phyloP scores from a whole-genome alignment of 2,888 invertebrate species.

The Nemapogon koenigi region DNA sequence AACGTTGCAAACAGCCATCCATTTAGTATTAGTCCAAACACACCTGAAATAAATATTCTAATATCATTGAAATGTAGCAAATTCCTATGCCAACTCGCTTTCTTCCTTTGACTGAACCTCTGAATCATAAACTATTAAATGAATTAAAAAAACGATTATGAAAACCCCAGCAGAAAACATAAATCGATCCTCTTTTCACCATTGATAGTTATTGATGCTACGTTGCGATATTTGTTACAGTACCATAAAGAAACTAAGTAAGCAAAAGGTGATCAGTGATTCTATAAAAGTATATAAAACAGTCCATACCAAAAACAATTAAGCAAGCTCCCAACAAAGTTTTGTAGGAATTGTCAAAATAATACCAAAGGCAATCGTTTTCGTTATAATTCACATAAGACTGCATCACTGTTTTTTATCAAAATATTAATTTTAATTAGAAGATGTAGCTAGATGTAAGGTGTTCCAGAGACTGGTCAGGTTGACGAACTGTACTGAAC shows the following conservation, averaged over 20 bases:
- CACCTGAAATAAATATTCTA: constrained; percentile 41
- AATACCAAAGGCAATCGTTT: constrained; percentile 60
- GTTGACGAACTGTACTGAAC: constrained; percentile 40
- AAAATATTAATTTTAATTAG: background rate
- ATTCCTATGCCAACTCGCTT: no score
- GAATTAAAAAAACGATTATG: no score
- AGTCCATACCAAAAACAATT: constrained; percentile 55
- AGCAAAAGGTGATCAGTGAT: no score
- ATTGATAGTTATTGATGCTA: no score
- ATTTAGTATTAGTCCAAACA: constrained; percentile 61
- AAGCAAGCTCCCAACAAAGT: constrained; percentile 57
- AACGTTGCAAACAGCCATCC: constrained; percentile 63
- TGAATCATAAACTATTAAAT: no score
- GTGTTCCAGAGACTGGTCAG: constrained; percentile 36
- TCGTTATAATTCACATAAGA: constrained; percentile 44
- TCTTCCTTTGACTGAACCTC: no score
- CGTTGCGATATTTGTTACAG: no score
- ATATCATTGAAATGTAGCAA: no score
- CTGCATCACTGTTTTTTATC: constrained; percentile 27
- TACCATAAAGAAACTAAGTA: no score
- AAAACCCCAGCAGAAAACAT: no score
- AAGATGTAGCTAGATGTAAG: background rate
- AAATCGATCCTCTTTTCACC: no score
- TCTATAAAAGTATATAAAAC: background rate
- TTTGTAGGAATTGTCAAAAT: constrained; percentile 61